Conservation (phyloP, 2,888 invertebrate species). For the Protophormia terraenovae region DNA sequence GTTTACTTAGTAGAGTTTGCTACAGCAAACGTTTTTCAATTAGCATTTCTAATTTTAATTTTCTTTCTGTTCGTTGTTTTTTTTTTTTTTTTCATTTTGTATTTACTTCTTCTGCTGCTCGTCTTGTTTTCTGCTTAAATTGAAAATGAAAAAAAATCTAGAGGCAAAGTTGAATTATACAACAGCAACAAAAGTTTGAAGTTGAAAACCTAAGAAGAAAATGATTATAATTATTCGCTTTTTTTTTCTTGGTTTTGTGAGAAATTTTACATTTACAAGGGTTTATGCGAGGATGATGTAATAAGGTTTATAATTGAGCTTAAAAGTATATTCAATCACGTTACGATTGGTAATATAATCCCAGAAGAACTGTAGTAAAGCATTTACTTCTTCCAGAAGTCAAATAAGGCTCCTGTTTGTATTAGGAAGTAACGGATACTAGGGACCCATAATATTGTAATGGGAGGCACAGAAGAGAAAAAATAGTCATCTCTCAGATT, state of each 20-base stretch:
- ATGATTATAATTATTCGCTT: constrained; percentile 33
- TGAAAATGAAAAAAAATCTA: constrained; percentile 8
- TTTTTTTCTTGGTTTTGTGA: constrained; percentile 6
- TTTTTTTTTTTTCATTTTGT: background rate
- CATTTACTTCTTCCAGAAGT: too few species aligned
- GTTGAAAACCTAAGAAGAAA: constrained; percentile 26
- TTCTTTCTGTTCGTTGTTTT: background rate
- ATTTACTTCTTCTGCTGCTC: too few species aligned
- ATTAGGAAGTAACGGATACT: too few species aligned
- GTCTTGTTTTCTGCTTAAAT: background rate
- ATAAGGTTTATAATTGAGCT: background rate
- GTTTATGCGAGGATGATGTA: background rate
- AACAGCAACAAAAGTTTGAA: constrained; percentile 27
- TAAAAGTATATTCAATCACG: background rate
- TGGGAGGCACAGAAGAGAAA: too few species aligned
- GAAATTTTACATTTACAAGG: background rate
- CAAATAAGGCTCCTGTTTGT: too few species aligned
- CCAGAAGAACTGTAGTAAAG: too few species aligned
- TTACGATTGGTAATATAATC: too few species aligned
- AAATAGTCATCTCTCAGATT: too few species aligned
- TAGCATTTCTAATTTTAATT: constrained; percentile 67
- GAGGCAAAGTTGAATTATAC: constrained; percentile 14
- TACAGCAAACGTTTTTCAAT: constrained; percentile 74
- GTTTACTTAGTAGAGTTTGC: constrained; percentile 7
- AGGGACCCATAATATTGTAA: too few species aligned